Evolutionary conservation across 2,113 vertebrate genomes (phyloP).

Genomic region (Tachysurus vachellii): DNA sequence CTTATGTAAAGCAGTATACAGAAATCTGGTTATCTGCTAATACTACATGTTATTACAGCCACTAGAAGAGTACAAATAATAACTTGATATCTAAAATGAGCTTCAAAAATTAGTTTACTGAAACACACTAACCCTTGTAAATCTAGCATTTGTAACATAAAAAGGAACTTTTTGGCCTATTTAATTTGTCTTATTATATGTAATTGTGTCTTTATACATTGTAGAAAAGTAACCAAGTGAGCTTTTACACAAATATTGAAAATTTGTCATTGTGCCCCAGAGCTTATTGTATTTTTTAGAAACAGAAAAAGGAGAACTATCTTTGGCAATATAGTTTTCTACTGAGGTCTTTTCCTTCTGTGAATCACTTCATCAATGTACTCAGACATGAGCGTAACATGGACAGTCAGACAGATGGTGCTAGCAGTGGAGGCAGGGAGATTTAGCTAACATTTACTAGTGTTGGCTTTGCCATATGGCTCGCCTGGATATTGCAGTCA

Average conservation of each 20-base stretch:
- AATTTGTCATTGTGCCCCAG: not conserved
- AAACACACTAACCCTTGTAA: not conserved
- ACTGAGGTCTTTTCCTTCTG: not conserved
- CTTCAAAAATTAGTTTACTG: not conserved
- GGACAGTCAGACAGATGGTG: conserved; percentile 62
- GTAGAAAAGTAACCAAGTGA: not conserved
- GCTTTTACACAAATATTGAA: not conserved
- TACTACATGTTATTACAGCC: not conserved
- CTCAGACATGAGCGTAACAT: conserved; percentile 2
- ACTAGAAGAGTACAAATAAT: not conserved
- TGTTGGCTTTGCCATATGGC: conserved; percentile 72
- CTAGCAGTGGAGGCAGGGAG: conserved; percentile 58
- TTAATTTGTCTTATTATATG: not conserved
- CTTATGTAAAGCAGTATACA: not conserved
- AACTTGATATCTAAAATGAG: not conserved
- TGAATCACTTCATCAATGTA: conserved; percentile 4
- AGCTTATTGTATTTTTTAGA: not conserved
- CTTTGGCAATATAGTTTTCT: not conserved
- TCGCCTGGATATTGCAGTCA: conserved; percentile 18
- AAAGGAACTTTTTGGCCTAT: not conserved
- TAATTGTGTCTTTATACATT: not conserved
- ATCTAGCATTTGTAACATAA: not conserved
- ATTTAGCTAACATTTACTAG: conserved; percentile 59
- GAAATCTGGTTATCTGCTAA: not conserved
- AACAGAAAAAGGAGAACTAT: not conserved